Evolutionary conservation across 2,797 vertebrate species (phyloP).

Genomic region (Rhynchonycteris naso): DNA sequence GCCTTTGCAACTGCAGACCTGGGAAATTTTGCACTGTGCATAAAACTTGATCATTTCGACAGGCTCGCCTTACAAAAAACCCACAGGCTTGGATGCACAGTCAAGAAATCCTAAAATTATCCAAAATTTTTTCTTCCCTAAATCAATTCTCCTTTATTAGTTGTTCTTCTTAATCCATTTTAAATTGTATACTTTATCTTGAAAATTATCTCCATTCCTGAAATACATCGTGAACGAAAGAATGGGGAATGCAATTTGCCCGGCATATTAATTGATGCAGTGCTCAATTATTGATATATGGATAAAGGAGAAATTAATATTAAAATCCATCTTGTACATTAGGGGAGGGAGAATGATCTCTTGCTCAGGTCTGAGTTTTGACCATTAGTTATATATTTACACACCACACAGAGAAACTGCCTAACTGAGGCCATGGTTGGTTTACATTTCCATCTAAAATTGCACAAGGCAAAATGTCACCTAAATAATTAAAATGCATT

Average conservation of each 20-base stretch:
- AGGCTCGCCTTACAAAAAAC: slow-evolving; percentile 29
- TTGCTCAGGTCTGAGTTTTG: slow-evolving; percentile 34
- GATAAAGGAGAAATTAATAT: slow-evolving; percentile 77
- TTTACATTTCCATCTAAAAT: slow-evolving; percentile 65
- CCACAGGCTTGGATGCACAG: not conserved
- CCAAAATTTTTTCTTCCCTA: not conserved
- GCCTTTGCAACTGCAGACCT: slow-evolving; percentile 41
- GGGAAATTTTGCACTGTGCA: slow-evolving; percentile 28
- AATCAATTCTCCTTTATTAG: slow-evolving; percentile 75
- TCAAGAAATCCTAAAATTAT: slow-evolving; percentile 56
- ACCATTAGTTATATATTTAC: not conserved
- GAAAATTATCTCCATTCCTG: slow-evolving; percentile 77
- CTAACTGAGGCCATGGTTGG: not conserved
- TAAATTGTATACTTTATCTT: slow-evolving; percentile 78
- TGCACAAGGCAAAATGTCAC: slow-evolving; percentile 75
- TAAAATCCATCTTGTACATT: slow-evolving; percentile 48
- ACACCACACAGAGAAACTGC: not conserved
- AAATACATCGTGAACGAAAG: slow-evolving; percentile 58
- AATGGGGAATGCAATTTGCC: slow-evolving; percentile 62
- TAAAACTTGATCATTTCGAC: slow-evolving; percentile 57
- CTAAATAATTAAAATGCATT: slow-evolving; percentile 84
- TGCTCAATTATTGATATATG: slow-evolving; percentile 79
- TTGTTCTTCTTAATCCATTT: slow-evolving; percentile 79
- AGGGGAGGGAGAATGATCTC: not conserved
- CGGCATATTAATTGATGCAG: slow-evolving; percentile 60